These are phyloP conservation scores for Harpalus rubripes DNA, from an alignment of 2,888 invertebrate genomes.

Conservation along the genomic window DNA sequence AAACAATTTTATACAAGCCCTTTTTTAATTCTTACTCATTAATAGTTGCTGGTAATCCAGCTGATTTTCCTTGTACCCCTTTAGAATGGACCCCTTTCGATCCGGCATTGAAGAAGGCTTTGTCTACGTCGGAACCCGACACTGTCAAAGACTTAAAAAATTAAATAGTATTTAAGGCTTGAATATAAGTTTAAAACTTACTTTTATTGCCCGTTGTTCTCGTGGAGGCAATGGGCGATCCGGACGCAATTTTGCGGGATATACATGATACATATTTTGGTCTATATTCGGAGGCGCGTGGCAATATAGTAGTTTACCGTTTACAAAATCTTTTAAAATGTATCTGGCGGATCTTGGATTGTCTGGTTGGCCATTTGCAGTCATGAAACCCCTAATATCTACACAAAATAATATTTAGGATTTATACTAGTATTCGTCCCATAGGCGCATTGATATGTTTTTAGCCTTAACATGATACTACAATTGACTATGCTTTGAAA, in stretches of 20 bases:
- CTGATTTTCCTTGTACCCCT: slow-evolving; percentile 70
- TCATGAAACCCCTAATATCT: slow-evolving; percentile 98
- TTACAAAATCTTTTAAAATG: slow-evolving; percentile 94
- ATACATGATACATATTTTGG: slow-evolving; percentile 83
- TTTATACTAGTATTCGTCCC: no score
- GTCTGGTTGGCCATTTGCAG: slow-evolving; percentile 96
- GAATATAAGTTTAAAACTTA: slow-evolving; percentile 72
- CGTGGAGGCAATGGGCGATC: slow-evolving; percentile 79
- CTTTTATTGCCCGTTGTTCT: slow-evolving; percentile 80
- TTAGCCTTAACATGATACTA: slow-evolving; percentile 33
- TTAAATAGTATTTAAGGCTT: neutral
- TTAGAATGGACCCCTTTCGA: slow-evolving; percentile 72
- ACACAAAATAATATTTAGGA: slow-evolving; percentile 69
- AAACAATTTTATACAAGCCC: slow-evolving; percentile 58
- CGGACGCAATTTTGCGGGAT: slow-evolving; percentile 77
- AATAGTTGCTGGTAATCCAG: slow-evolving; percentile 68
- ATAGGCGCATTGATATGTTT: neutral
- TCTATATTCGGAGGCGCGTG: slow-evolving; percentile 87
- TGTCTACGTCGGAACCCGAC: slow-evolving; percentile 82
- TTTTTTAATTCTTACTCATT: slow-evolving; percentile 55
- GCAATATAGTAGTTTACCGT: slow-evolving; percentile 91
- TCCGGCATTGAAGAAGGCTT: slow-evolving; percentile 80
- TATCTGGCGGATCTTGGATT: slow-evolving; percentile 93
- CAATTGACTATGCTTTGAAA: no score
- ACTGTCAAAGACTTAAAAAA: slow-evolving; percentile 71